A percentile compares a stretch with the other conserved stretches of the same genome.
Evolutionary conservation across 2,113 vertebrate genomes (phyloP).

Genomic region (Sarotherodon lohbergeri): DNA sequence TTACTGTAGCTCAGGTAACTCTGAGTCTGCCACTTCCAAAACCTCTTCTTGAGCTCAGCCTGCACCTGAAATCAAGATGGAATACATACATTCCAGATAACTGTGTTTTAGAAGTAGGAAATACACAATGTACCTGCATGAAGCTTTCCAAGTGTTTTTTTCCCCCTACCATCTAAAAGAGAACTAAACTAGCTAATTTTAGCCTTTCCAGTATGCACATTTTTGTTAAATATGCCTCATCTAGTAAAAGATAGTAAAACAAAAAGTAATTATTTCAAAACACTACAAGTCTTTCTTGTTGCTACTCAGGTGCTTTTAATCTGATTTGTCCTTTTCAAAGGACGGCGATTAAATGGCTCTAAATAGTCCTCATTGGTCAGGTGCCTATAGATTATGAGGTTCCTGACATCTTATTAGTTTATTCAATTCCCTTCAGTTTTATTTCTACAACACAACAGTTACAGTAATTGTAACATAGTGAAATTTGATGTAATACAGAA

Average conservation of each 20-base stretch:
- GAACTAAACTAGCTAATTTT: neutral
- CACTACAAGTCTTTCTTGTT: neutral
- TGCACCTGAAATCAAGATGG: conserved; percentile 63
- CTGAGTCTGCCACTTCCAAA: conserved; percentile 73
- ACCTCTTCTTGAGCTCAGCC: conserved; percentile 74
- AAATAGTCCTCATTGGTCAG: neutral
- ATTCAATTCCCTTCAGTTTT: neutral
- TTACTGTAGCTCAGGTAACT: conserved; percentile 69
- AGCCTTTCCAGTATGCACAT: neutral
- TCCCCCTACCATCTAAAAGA: neutral
- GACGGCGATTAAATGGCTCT: neutral
- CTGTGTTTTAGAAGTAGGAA: neutral
- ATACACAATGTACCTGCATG: neutral
- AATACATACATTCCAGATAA: neutral
- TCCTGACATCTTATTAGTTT: neutral
- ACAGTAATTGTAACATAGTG: neutral
- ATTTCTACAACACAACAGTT: neutral
- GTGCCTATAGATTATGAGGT: neutral
- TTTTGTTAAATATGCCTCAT: neutral
- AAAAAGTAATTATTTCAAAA: neutral
- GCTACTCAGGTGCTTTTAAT: neutral
- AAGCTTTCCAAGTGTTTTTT: neutral
- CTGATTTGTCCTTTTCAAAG: neutral
- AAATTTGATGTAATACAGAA: neutral
- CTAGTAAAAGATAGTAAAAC: neutral